A percentile compares a stretch with the other conserved stretches of the same genome.
Conservation (phyloP, 2,797 vertebrate genomes). For the Diplodus puntazzo region DNA sequence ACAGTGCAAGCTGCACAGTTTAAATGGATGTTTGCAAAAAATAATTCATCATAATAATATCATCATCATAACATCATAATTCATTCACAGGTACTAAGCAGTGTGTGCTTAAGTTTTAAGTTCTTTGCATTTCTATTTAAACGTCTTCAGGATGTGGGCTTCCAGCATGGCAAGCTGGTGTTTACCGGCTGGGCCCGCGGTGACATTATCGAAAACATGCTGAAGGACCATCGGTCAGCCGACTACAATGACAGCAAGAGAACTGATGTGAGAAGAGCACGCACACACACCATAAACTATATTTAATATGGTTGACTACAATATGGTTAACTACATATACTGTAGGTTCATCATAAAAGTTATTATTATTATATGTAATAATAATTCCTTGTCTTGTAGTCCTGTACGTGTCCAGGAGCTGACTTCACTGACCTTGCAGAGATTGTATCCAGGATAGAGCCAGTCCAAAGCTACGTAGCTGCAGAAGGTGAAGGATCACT, state of each 20-base stretch:
- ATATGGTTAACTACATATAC: neutral
- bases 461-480: slow-evolving; percentile 89
- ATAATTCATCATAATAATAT: too few species aligned
- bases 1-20: neutral
- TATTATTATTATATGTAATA: neutral
- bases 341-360: neutral
- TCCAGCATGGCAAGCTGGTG: slow-evolving; percentile 91
- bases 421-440: slow-evolving; percentile 97
- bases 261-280: slow-evolving; percentile 80
- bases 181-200: slow-evolving; percentile 94
- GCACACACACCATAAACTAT: neutral
- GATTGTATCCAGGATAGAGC: slow-evolving; percentile 96
- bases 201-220: slow-evolving; percentile 94
- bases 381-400: slow-evolving; percentile 62
- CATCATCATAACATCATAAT: neutral
- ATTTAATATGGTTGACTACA: neutral
- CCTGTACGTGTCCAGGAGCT: slow-evolving; percentile 87
- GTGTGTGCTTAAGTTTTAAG: neutral
- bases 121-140: neutral
- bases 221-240: slow-evolving; percentile 90
- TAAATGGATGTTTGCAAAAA: neutral
- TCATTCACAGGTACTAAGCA: too few species aligned
- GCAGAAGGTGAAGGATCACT: slow-evolving; percentile 87
- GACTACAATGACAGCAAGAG: slow-evolving; percentile 94
- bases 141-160: slow-evolving; percentile 90